phyloP scores from a whole-genome alignment of 2,797 vertebrate species.

The Betta splendens region DNA sequence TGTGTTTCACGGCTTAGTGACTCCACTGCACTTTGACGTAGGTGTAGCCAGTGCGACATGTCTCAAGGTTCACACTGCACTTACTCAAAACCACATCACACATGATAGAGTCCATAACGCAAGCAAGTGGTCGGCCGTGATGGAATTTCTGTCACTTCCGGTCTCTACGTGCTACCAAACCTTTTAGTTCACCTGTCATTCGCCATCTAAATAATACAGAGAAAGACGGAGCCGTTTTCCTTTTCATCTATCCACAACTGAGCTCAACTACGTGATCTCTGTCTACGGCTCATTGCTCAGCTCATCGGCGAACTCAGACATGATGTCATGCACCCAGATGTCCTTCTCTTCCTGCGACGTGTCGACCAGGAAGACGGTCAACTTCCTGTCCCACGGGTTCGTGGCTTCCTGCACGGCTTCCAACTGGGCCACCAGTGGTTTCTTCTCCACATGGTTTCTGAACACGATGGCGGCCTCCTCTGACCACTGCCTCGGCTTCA shows the following conservation, averaged over 20 bases:
- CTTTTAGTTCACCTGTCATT: constrained; percentile 8
- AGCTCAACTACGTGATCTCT: constrained; percentile 1
- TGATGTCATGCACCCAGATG: constrained; percentile 96
- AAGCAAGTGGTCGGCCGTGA: constrained; percentile 32
- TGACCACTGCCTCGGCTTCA: constrained; percentile 91
- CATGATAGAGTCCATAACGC: constrained; percentile 35
- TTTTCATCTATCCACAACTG: constrained; percentile 18
- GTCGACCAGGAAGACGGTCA: constrained; percentile 92
- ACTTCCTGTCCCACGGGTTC: constrained; percentile 89
- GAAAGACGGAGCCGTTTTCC: constrained; percentile 24
- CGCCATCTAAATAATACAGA: constrained; percentile 22
- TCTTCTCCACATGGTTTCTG: constrained; percentile 97
- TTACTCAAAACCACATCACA: constrained; percentile 56
- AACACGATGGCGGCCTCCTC: constrained; percentile 97
- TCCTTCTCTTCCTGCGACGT: constrained; percentile 92
- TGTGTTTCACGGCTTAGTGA: constrained; percentile 18
- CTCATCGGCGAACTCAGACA: constrained; percentile 90
- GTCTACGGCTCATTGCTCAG: constrained; percentile 68
- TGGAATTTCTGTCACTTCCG: constrained; percentile 1
- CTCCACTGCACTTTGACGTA: background rate
- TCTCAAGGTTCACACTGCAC: constrained; percentile 44
- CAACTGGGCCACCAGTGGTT: constrained; percentile 93
- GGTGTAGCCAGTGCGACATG: constrained; percentile 10
- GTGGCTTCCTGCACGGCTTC: constrained; percentile 84
- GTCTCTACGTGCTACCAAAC: constrained; percentile 16